Evolutionary conservation across 2,113 vertebrate genomes (phyloP), one percentile per base, ranked within the genome.

Genomic region (Pogona vitticeps): DNA sequence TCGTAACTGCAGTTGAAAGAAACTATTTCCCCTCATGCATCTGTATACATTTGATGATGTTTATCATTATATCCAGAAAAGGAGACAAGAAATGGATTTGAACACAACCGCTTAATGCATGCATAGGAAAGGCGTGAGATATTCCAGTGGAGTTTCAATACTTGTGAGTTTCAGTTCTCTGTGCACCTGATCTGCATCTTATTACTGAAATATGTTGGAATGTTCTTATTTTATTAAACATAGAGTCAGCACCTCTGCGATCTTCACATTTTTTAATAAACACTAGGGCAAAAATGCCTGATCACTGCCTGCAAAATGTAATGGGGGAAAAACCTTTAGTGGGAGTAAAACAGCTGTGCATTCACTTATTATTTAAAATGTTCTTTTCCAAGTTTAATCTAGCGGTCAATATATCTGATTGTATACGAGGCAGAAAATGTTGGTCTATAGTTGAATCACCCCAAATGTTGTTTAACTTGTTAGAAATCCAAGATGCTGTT

Each of bases 261-360:
- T 65, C n/a, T 92, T 91, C 65, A 77, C 6, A 5, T 52, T 84
- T 93, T 89, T 93, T 95, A 95, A 95, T 92, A 92, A 76, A 91
- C 95, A 92, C 68, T 87, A 90, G 86, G 83, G 84, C 89, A 90
- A 90, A 94, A 89, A 93, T 88, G 86, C 94, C 84, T 92, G 91
- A 90, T 88, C 90, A 90, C 6, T 92, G 95, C 95, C 94, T 96
- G 95, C 86, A 91, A 92, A 79, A 86, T 82, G 88, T 94, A 95
- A 10, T 52, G 46, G 95, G 95, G 93, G 94, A 89, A 87, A 91
- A 81, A 75, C 88, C 90, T 90, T 58, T 88, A 88, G 85, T 90
- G 70, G 91, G 18, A 94, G 94, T 93, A 92, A 23, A n/a, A 76
- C 88, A 88, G 88, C 92, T 90, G 72, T 85, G 76, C 77, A n/a